phyloP scores from a whole-genome alignment of 1,140 invertebrate genomes.

The Dryas iulia region DNA sequence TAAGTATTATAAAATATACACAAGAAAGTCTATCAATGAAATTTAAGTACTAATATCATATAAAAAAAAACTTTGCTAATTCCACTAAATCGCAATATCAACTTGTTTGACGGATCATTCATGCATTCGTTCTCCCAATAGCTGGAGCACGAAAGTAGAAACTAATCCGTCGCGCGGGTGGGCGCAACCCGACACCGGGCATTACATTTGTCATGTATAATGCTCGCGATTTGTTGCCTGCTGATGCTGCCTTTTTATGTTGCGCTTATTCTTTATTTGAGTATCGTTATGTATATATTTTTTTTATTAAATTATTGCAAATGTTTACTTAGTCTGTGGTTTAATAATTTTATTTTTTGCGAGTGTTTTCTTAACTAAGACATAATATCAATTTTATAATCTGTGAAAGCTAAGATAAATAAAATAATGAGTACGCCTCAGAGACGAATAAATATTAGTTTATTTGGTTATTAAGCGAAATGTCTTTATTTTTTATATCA shows the following conservation, averaged over 20 bases:
- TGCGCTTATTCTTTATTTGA: conserved; percentile 65
- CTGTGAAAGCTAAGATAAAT: too few species aligned
- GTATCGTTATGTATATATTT: neutral
- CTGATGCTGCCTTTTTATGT: conserved; percentile 61
- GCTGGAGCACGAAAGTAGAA: conserved; percentile 31
- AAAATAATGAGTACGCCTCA: too few species aligned
- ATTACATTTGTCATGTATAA: conserved; percentile 79
- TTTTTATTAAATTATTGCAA: neutral
- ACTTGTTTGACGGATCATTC: conserved; percentile 8
- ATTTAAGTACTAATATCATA: too few species aligned
- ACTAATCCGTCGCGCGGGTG: conserved; percentile 78
- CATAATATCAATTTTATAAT: neutral
- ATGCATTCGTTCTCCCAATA: neutral
- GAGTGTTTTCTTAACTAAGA: neutral
- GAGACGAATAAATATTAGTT: too few species aligned
- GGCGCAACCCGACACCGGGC: conserved; percentile 73
- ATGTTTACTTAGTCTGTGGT: neutral
- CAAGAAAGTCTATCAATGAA: too few species aligned
- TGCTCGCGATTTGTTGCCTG: conserved; percentile 76
- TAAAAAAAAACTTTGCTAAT: too few species aligned
- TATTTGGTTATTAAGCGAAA: too few species aligned
- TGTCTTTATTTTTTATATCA: too few species aligned
- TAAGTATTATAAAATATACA: too few species aligned
- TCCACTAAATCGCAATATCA: neutral
- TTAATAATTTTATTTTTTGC: conserved; percentile 15